These are phyloP conservation scores for Callitettix versicolor DNA, from an alignment of 1,140 invertebrate species.

Conservation along the genomic window DNA sequence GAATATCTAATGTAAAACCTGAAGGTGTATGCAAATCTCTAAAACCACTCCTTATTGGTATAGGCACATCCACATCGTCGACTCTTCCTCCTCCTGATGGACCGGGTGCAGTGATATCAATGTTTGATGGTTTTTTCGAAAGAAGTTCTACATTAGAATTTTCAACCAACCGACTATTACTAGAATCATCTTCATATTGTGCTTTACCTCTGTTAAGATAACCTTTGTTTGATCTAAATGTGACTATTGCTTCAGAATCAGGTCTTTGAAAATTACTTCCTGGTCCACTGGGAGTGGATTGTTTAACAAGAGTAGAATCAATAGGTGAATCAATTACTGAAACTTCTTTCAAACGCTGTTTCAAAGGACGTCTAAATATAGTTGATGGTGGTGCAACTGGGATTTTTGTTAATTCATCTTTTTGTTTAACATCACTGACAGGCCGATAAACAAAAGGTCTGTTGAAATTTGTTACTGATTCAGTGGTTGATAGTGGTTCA, in stretches of 20 bases:
- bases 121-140: conserved; percentile 10
- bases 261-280: neutral
- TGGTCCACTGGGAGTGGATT: neutral
- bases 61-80: too few species aligned
- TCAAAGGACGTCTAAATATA: too few species aligned
- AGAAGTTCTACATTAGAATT: conserved; percentile 4
- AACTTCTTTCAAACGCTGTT: too few species aligned
- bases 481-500: too few species aligned
- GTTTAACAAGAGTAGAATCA: too few species aligned
- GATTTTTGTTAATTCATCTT: too few species aligned
- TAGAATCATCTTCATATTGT: conserved; percentile 6
- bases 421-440: too few species aligned
- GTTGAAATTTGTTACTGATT: too few species aligned
- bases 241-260: conserved; percentile 2
- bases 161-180: neutral
- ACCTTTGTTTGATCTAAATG: conserved; percentile 1
- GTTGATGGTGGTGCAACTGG: too few species aligned
- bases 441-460: too few species aligned
- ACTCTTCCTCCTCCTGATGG: conserved; percentile 15
- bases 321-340: too few species aligned
- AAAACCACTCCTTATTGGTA: neutral
- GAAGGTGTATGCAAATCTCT: conserved; percentile 5
- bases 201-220: conserved; percentile 2
- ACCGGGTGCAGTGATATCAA: conserved; percentile 23
- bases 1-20: conserved; percentile 32